Evolutionary conservation across 2,113 vertebrate genomes (phyloP), one percentile per base, ranked within the genome.

Genomic region (Mola mola): DNA sequence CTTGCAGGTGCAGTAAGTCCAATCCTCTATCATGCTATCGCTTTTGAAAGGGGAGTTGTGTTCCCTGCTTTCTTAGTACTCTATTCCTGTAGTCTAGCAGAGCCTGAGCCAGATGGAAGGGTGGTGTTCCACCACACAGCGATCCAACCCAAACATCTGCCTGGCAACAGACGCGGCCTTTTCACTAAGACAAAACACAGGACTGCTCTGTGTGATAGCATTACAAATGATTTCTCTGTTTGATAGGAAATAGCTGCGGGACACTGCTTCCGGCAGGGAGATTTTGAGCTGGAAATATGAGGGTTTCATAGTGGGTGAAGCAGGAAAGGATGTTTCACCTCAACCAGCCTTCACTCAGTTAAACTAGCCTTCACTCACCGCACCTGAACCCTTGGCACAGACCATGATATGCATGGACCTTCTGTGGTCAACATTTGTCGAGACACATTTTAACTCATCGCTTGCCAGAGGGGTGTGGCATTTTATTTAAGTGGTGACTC

Each of bases 61-160:
- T 61, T 82, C 73, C 47, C 52, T 58, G 43, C 46, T 77, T 85
- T 83, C 78, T 81, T 48, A 13, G 59, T 62, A 69, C 78, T 86
- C 72, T 80, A 75, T 85, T 85, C 82, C 73, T 82, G 85, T 80
- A 62, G 65, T 33, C 57, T 44, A 21, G 36, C 33, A 1, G 64
- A 69, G 71, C 19, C n/a, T 0, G 21, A 64, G 80, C 40, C 85
- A 87, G 71, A 88, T 81, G 78, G 75, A 83, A 80, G 80, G 68
- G 61, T 75, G 71, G 69, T 36, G 50, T 83, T 75, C 71, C 77
- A 81, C 74, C 71, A 19, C 66, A 43, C 22, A 6, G 25, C 1
- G 61, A 62, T 83, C 79, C 78, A 86, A 82, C 47, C 68, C 85
- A 88, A 85, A 89, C 80, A 86, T 83, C 80, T 85, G 66, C 78